Evolutionary conservation across 2,888 invertebrate genomes (phyloP).

Genomic region (Ditula angustiorana): DNA sequence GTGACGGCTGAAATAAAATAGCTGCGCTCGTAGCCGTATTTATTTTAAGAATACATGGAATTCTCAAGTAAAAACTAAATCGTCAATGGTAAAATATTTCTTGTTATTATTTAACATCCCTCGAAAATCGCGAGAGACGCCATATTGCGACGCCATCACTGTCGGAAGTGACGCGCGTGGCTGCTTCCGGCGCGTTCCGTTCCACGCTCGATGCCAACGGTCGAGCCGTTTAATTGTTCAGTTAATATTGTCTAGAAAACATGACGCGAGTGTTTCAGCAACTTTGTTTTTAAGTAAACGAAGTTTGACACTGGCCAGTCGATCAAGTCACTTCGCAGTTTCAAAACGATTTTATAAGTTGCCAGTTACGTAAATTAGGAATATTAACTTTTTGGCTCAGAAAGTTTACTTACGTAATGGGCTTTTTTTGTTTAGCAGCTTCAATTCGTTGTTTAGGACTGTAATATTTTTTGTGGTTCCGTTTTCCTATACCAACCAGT

Average conservation of each 20-base stretch:
- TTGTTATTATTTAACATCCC: constrained; percentile 43
- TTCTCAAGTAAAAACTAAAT: constrained; percentile 3
- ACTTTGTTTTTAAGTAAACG: constrained; percentile 27
- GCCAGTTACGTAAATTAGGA: too few relatives aligned
- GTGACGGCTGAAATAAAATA: too few relatives aligned
- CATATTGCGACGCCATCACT: constrained; percentile 80
- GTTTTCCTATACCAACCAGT: too few relatives aligned
- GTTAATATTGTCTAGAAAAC: constrained; percentile 40
- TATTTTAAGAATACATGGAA: too few relatives aligned
- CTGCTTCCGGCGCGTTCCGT: constrained; percentile 81
- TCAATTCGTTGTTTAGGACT: too few relatives aligned
- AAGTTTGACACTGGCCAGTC: not conserved
- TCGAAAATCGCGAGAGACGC: constrained; percentile 75
- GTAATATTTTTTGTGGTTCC: too few relatives aligned
- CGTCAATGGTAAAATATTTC: not conserved
- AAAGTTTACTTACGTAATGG: too few relatives aligned
- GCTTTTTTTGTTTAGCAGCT: too few relatives aligned
- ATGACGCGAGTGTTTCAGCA: constrained; percentile 14
- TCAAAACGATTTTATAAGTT: not conserved
- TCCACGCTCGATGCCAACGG: constrained; percentile 79
- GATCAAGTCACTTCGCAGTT: not conserved
- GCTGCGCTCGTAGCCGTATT: too few relatives aligned
- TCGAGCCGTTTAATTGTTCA: constrained; percentile 55
- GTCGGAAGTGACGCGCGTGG: constrained; percentile 82
- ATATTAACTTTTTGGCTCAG: too few relatives aligned